Evolutionary conservation across 2,888 invertebrate species (phyloP).

Genomic region (Syrphus vitripennis): DNA sequence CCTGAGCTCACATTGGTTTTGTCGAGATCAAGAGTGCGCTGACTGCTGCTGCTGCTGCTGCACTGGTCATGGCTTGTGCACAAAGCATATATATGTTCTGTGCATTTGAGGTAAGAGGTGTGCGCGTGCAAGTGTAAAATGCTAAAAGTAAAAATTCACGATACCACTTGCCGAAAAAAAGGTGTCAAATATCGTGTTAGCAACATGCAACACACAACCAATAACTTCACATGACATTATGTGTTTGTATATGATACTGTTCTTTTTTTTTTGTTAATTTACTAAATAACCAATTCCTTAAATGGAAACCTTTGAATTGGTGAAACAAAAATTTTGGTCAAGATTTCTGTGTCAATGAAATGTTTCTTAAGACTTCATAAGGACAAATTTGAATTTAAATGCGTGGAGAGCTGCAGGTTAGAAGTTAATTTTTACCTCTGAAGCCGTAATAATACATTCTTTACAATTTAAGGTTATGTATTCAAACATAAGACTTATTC

Average conservation of each 20-base stretch:
- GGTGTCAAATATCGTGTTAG: slow-evolving; percentile 62
- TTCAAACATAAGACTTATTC: not conserved
- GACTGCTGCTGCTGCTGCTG: no score
- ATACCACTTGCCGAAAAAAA: slow-evolving; percentile 43
- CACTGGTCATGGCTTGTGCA: not conserved
- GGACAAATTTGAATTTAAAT: not conserved
- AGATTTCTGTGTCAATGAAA: not conserved
- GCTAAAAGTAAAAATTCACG: slow-evolving; percentile 8
- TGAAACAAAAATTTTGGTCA: not conserved
- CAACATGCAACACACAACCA: slow-evolving; percentile 37
- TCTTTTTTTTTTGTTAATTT: slow-evolving; percentile 30
- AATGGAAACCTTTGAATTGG: slow-evolving; percentile 25
- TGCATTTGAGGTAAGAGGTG: not conserved
- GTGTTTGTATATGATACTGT: slow-evolving; percentile 36
- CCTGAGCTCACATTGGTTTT: slow-evolving; percentile 32
- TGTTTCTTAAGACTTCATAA: not conserved
- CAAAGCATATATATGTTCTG: no score
- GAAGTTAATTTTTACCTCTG: not conserved
- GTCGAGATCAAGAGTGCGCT: slow-evolving; percentile 50
- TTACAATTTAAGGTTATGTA: not conserved
- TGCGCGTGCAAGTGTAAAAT: not conserved
- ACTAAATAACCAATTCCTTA: slow-evolving; percentile 41
- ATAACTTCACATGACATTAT: slow-evolving; percentile 58
- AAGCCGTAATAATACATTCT: not conserved
- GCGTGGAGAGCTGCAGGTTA: not conserved